These are phyloP conservation scores for Balearica regulorum DNA, from an alignment of 2,797 vertebrate genomes.

Conservation along the genomic window DNA sequence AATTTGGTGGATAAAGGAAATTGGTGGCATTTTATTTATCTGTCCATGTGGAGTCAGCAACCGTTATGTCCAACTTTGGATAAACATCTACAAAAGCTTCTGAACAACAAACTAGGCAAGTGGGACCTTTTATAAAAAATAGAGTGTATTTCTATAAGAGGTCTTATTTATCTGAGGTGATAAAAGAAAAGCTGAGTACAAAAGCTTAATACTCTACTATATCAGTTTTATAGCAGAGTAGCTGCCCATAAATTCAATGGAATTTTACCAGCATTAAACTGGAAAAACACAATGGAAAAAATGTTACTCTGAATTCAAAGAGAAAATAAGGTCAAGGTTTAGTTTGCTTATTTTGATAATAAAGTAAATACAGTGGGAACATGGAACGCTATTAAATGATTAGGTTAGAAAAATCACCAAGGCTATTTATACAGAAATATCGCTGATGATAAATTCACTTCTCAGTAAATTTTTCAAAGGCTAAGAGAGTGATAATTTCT, in stretches of 20 bases:
- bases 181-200: constrained; percentile 25
- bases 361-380: background rate
- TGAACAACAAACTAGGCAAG: background rate
- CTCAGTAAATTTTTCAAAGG: background rate
- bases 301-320: background rate
- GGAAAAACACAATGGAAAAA: background rate
- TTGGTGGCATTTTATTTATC: background rate
- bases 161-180: background rate
- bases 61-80: background rate
- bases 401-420: background rate
- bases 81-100: background rate
- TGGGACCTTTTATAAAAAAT: background rate
- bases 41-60: background rate
- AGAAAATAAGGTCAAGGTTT: background rate
- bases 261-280: background rate
- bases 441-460: background rate
- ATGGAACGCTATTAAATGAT: background rate
- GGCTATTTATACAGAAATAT: background rate
- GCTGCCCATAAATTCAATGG: background rate
- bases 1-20: background rate
- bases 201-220: background rate
- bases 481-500: background rate
- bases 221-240: background rate
- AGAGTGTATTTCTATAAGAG: background rate
- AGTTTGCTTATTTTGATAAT: background rate